Conservation (phyloP, 64 coral and sea anemone genomes). For the Montipora cactus region DNA sequence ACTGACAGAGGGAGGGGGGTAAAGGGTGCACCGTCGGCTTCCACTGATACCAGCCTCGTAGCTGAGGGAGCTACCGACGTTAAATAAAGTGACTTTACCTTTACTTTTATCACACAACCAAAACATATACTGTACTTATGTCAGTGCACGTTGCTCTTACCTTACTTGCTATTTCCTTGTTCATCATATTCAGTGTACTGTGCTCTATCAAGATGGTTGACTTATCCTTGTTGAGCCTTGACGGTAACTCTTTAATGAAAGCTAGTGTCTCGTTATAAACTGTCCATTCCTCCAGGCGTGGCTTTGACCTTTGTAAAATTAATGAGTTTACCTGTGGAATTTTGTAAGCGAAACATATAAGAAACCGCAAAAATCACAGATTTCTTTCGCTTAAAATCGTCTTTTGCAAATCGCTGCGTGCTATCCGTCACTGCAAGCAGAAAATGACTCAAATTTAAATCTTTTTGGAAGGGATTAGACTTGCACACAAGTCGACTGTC, state of each 20-base stretch:
- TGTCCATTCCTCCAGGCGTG: slow-evolving; percentile 17
- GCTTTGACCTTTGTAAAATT: slow-evolving; percentile 40
- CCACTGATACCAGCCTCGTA: too few relatives aligned
- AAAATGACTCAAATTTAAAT: too few relatives aligned
- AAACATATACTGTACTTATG: background rate
- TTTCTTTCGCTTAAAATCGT: too few relatives aligned
- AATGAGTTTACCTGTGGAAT: slow-evolving; percentile 69
- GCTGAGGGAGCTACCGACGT: too few relatives aligned
- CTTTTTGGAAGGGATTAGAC: too few relatives aligned
- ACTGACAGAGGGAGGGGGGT: too few relatives aligned
- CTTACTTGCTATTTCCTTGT: slow-evolving; percentile 4
- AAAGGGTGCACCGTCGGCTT: too few relatives aligned
- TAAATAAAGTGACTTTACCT: too few relatives aligned
- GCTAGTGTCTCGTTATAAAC: slow-evolving; percentile 56
- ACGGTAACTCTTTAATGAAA: slow-evolving; percentile 63
- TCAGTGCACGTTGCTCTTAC: background rate
- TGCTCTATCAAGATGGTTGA: slow-evolving; percentile 64
- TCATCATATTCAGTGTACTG: slow-evolving; percentile 14
- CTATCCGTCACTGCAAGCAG: too few relatives aligned
- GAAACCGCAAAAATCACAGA: too few relatives aligned
- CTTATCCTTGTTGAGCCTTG: slow-evolving; percentile 30
- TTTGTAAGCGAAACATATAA: background rate
- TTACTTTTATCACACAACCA: background rate
- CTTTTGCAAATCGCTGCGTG: too few relatives aligned
- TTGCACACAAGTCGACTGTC: too few relatives aligned